Conservation (phyloP, 2,888 invertebrate genomes). For the Aspidiotus destructor region DNA sequence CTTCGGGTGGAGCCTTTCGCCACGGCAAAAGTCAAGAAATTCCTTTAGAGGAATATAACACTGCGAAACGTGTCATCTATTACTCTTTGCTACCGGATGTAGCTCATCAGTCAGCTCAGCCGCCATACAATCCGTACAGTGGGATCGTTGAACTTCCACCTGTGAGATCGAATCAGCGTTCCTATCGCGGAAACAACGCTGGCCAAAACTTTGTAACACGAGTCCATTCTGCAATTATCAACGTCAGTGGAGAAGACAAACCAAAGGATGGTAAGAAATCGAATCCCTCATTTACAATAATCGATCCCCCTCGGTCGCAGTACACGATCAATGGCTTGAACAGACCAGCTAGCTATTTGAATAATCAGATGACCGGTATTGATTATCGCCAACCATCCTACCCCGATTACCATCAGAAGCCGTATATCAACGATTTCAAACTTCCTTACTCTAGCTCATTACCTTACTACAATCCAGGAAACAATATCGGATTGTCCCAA, state of each 20-base stretch:
- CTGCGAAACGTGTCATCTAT: not conserved
- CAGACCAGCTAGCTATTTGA: not conserved
- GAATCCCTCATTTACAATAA: not conserved
- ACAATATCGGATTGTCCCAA: not conserved
- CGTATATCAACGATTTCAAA: not conserved
- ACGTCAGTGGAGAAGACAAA: not conserved
- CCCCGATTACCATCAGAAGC: not conserved
- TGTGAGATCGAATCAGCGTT: not conserved
- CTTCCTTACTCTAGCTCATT: not conserved
- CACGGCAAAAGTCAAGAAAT: slow-evolving; percentile 13
- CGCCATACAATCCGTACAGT: slow-evolving; percentile 3
- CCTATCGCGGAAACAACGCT: not conserved
- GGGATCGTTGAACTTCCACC: not conserved
- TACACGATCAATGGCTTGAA: not conserved
- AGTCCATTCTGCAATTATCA: not conserved
- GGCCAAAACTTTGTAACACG: not conserved
- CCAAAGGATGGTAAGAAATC: not conserved
- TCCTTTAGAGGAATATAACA: not conserved
- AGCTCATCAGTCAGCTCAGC: not conserved
- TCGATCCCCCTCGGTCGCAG: not conserved
- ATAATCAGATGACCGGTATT: not conserved
- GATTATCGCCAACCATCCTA: not conserved
- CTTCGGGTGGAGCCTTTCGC: not conserved
- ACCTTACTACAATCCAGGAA: not conserved
- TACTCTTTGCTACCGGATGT: not conserved